Conservation (phyloP, 2,888 invertebrate species). For the Punctoribates punctum region DNA sequence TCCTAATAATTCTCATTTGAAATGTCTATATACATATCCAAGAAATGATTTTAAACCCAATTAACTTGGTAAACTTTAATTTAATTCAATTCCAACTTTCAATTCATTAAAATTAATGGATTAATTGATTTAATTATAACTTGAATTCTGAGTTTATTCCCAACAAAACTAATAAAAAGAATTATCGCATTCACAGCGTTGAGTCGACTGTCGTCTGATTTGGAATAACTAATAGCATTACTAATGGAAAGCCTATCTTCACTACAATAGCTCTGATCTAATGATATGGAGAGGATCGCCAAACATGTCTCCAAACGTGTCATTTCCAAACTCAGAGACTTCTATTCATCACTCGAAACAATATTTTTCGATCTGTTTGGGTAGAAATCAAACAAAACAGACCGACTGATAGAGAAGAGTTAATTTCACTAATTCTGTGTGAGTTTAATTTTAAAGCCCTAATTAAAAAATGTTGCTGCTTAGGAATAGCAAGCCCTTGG, state of each 20-base stretch:
- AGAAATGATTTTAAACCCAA: background rate
- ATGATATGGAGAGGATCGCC: background rate
- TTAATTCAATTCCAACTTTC: background rate
- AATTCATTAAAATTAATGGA: background rate
- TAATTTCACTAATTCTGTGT: too few relatives aligned
- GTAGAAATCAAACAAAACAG: too few relatives aligned
- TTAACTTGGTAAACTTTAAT: background rate
- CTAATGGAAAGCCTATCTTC: slow-evolving; percentile 22
- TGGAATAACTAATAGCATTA: background rate
- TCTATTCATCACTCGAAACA: too few relatives aligned
- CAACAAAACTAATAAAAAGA: background rate
- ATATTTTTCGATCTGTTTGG: too few relatives aligned
- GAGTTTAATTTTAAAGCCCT: too few relatives aligned
- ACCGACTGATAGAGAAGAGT: too few relatives aligned
- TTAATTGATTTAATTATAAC: background rate
- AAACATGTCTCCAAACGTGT: too few relatives aligned
- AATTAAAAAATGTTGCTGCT: too few relatives aligned
- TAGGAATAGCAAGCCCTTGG: too few relatives aligned
- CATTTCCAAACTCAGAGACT: too few relatives aligned
- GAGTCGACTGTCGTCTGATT: background rate
- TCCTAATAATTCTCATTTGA: too few relatives aligned
- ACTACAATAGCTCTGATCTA: background rate
- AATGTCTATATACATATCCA: too few relatives aligned
- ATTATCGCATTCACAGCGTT: background rate
- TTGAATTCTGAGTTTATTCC: background rate